Base-by-base conservation (phyloP, 2,888 invertebrate genomes). In the Xestia xanthographa region DNA sequence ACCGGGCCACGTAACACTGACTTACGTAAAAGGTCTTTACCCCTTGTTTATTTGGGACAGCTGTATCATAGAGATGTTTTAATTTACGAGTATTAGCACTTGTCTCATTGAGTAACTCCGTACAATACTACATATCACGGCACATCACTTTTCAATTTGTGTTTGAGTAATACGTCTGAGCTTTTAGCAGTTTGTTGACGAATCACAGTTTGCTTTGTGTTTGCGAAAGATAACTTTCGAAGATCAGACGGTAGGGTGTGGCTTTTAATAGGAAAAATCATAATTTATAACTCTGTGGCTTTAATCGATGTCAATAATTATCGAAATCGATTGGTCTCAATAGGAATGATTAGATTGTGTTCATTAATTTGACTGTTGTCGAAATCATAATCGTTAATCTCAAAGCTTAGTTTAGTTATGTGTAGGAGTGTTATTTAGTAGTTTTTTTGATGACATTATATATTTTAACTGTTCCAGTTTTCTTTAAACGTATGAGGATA, bases 11-110 rank as follows among this genome's bases (percentile, higher is more conserved):
- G 95, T 95, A 96, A 96, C 94, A 82, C 70, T 71, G 81, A 29
- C 88, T 96, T 96, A 95, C 93, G 95, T 95, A 96, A 96, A 96
- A 95, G 96, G 93, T 95, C 94, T 95, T 96, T 95, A 94, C 22
- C 96, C 95, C 95, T 92, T 96, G 94, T 94, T 95, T 96, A 95
- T 96, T 95, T 95, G 94, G 96, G 95, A 96, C 96, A 93, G 87
- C 88, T 91, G 89, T 93, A 93, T 92, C 92, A 92, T 93, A 94
- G 91, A 92, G 93, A 94, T 95, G 94, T 94, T 94, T 95, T 94
- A 93, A 95, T 95, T 95, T 93, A 92, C 89, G 86, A 92, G 90
- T 91, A 92, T 94, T 94, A 95, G 90, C 95, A 94, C 93, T 93
- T 91, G 90, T 85, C 87, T 84, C 78, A 70, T 95, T 95, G 92